phyloP scores from a whole-genome alignment of 23 tunicate species.

The Corella eumyota region DNA sequence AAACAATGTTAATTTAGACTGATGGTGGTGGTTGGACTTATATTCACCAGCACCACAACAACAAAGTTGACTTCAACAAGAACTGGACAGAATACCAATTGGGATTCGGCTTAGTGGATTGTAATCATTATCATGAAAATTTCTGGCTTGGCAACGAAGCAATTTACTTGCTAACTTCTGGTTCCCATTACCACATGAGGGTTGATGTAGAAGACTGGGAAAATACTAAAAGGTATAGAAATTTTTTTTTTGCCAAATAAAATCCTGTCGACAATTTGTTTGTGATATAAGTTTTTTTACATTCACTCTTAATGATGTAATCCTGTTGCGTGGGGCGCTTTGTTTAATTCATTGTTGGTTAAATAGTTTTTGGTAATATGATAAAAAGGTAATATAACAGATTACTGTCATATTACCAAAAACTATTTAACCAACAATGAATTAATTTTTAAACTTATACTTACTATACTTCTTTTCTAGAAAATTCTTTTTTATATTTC shows the following conservation, averaged over 20 bases:
- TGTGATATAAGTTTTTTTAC: neutral
- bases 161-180: constrained; percentile 28
- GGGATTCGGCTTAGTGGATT: constrained; percentile 34
- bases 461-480: too few species aligned
- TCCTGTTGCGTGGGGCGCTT: neutral
- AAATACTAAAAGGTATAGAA: constrained; percentile 11
- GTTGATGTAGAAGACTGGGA: constrained; percentile 42
- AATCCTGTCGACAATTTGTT: neutral
- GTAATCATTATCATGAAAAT: constrained; percentile 14
- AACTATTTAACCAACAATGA: too few species aligned
- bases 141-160: constrained; percentile 50
- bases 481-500: too few species aligned
- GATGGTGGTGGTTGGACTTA: constrained; percentile 66
- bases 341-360: too few species aligned
- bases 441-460: too few species aligned
- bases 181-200: constrained; percentile 20
- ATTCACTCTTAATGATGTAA: neutral
- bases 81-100: constrained; percentile 36
- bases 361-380: too few species aligned
- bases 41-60: constrained; percentile 32
- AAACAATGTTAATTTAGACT: constrained; percentile 4
- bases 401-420: too few species aligned
- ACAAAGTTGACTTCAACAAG: constrained; percentile 39
- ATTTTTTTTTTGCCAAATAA: neutral
- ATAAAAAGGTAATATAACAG: too few species aligned